phyloP scores from a whole-genome alignment of 1,140 invertebrate species.

The Sminthurinus signatus region DNA sequence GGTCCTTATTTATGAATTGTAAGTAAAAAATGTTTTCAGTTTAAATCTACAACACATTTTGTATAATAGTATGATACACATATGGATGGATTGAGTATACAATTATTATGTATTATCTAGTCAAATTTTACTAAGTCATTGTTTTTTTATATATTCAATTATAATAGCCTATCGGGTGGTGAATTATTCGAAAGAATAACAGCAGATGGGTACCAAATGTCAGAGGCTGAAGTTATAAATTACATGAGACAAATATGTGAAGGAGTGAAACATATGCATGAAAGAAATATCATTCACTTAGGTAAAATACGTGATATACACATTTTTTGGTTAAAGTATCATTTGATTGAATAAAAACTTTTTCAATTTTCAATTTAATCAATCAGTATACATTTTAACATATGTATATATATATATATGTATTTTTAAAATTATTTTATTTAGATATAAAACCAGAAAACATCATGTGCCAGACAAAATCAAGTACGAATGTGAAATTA shows the following conservation, averaged over 20 bases:
- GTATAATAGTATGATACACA: too few species aligned
- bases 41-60: too few species aligned
- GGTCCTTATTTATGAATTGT: slow-evolving; percentile 99
- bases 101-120: background rate
- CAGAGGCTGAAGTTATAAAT: slow-evolving; percentile 97
- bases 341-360: too few species aligned
- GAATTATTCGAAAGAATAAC: slow-evolving; percentile 98
- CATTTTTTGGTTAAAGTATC: background rate
- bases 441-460: slow-evolving; percentile 93
- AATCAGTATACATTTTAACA: too few species aligned
- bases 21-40: slow-evolving; percentile 52
- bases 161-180: slow-evolving; percentile 83
- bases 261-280: slow-evolving; percentile 98
- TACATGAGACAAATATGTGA: slow-evolving; percentile 99
- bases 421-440: too few species aligned
- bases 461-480: slow-evolving; percentile 97
- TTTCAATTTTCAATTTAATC: too few species aligned
- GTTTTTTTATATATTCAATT: slow-evolving; percentile 32
- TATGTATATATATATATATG: slow-evolving; percentile 13
- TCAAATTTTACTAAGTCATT: slow-evolving; percentile 6
- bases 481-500: slow-evolving; percentile 90
- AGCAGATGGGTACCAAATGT: slow-evolving; percentile 95
- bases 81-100: background rate
- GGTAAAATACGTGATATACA: slow-evolving; percentile 49
- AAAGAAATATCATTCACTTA: slow-evolving; percentile 97